phyloP scores from a whole-genome alignment of 1,140 invertebrate genomes.

The Lasioglossum albipes region DNA sequence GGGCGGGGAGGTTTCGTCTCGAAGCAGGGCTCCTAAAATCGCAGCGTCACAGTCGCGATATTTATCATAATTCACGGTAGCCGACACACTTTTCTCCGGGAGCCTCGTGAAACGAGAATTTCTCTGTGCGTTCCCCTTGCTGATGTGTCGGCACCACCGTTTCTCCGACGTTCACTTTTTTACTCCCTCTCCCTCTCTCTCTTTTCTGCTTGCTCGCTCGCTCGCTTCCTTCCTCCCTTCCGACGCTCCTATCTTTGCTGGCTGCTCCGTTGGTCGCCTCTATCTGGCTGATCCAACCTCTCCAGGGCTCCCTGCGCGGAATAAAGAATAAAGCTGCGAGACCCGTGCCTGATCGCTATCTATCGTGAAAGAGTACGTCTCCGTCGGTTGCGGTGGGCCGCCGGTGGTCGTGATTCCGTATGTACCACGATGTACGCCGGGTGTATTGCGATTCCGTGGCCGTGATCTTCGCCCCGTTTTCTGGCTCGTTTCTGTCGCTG shows the following conservation, averaged over 20 bases:
- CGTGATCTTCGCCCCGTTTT: not conserved
- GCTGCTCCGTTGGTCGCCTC: conserved; percentile 28
- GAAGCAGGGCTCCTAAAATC: conserved; percentile 42
- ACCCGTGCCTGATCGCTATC: conserved; percentile 61
- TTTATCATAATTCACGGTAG: conserved; percentile 73
- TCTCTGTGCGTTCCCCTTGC: conserved; percentile 1
- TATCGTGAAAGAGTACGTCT: conserved; percentile 59
- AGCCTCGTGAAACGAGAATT: conserved; percentile 41
- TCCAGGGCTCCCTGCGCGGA: conserved; percentile 48
- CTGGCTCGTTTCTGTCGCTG: not conserved
- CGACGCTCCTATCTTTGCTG: conserved; percentile 19
- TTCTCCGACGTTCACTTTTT: not conserved
- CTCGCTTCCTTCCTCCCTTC: conserved; percentile 6
- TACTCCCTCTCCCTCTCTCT: no score
- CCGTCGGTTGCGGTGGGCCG: conserved; percentile 5
- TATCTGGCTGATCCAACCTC: conserved; percentile 56
- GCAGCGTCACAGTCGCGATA: conserved; percentile 62
- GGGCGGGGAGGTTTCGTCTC: not conserved
- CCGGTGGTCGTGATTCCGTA: conserved; percentile 16
- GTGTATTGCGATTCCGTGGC: conserved; percentile 17
- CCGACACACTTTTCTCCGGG: conserved; percentile 55
- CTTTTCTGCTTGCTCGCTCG: no score
- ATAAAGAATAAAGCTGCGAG: conserved; percentile 64
- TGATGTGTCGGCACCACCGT: not conserved
- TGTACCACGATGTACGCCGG: conserved; percentile 22